Percentiles rank a stretch among this genome's conserved stretches.
phyloP scores from a whole-genome alignment of 2,797 vertebrate species.

The Lithobates sylvaticus region DNA sequence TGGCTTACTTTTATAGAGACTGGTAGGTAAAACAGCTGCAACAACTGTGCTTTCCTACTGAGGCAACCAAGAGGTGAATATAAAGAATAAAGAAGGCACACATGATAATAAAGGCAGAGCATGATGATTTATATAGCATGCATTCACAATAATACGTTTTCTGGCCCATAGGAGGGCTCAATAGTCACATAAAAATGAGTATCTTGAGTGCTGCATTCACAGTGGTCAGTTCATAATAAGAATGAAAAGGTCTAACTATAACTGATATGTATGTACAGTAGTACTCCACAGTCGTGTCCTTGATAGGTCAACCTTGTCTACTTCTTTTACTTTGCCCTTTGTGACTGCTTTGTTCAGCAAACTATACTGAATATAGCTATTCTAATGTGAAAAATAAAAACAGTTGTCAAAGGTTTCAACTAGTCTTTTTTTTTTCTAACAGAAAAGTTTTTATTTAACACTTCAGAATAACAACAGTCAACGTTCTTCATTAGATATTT shows the following conservation, averaged over 20 bases:
- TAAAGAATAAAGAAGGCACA: conserved; percentile 16
- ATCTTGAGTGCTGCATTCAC: not conserved
- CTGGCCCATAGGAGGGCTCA: conserved; percentile 7
- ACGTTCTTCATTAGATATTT: too few relatives aligned
- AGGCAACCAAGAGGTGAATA: conserved; percentile 26
- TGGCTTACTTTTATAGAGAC: conserved; percentile 39
- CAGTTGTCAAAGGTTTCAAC: too few relatives aligned
- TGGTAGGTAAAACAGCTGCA: conserved; percentile 41
- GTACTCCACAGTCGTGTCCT: not conserved
- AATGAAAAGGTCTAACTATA: not conserved
- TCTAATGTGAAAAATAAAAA: not conserved
- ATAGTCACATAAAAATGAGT: not conserved
- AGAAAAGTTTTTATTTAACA: too few relatives aligned
- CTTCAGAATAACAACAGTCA: too few relatives aligned
- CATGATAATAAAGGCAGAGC: conserved; percentile 14
- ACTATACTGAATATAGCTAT: not conserved
- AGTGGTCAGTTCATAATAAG: conserved; percentile 1
- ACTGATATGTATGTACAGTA: too few relatives aligned
- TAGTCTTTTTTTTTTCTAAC: too few relatives aligned
- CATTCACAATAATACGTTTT: not conserved
- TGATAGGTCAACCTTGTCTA: not conserved
- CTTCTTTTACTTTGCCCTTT: not conserved
- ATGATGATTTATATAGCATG: not conserved
- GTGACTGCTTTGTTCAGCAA: not conserved
- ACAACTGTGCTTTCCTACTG: conserved; percentile 35